Conservation (phyloP, 2,113 vertebrate species). For the Tachycineta bicolor region DNA sequence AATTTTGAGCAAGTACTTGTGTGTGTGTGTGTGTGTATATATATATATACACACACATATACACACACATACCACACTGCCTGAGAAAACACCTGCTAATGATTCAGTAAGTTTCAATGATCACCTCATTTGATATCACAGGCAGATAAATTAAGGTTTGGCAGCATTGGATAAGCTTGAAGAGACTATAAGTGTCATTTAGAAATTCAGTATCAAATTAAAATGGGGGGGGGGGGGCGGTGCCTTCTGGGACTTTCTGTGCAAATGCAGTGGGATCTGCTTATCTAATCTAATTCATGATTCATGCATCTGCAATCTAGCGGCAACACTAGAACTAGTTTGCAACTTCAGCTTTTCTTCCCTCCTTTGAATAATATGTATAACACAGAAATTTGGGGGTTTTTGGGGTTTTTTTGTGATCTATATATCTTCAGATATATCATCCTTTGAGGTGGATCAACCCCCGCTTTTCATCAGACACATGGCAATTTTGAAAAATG, state of each 20-base stretch:
- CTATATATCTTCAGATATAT: neutral
- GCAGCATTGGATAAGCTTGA: neutral
- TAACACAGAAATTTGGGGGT: neutral
- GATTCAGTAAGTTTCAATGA: neutral
- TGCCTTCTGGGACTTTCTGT: neutral
- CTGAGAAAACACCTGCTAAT: neutral
- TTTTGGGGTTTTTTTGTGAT: too few relatives aligned
- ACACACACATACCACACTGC: neutral
- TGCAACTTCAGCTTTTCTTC: neutral
- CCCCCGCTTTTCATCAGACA: neutral
- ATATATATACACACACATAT: too few relatives aligned
- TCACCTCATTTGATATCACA: neutral
- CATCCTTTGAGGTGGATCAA: neutral
- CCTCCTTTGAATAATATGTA: neutral
- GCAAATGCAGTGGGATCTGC: neutral
- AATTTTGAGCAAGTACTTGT: neutral
- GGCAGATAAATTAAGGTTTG: conserved; percentile 2
- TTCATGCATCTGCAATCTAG: neutral
- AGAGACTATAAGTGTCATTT: neutral
- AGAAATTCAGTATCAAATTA: conserved; percentile 19
- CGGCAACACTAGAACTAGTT: neutral
- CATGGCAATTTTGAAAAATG: neutral
- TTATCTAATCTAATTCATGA: conserved; percentile 25
- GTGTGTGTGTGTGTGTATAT: neutral
- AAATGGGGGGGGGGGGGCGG: too few relatives aligned